Evolutionary conservation across 2,797 vertebrate genomes (phyloP), one percentile per base, ranked within the genome.

Genomic region (Emydoidea blandingii): DNA sequence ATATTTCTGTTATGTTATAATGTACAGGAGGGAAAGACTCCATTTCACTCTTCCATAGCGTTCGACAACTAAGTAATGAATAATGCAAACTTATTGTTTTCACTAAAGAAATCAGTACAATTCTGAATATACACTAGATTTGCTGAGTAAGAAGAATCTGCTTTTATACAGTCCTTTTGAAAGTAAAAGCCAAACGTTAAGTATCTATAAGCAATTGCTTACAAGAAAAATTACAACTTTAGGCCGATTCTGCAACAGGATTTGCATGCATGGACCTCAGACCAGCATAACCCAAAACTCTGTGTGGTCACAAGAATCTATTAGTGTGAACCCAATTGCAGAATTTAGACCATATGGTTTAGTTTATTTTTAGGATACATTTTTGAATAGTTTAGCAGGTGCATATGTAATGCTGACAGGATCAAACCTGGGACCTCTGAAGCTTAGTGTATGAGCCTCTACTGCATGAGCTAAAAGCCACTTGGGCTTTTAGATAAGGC

Each of bases 51-150:
- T 76, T 4, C 91, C 15, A 14, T 68, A 18, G 52, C 82, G 65
- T 4, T 76, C 29, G 4, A 1, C 84, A 57, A 3, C 53, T 79
- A 78, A 59, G 14, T 16, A 78, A 21, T 15, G 1, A 16, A 8
- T 9, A 0, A 27, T 53, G 25, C 49, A 3, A 47, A 2, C 0
- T 11, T 74, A 2, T 1, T 0, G 65, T 86, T 1, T 31, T n/a
- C 47, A 10, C 49, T 5, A 19, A 1, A 18, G 44, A 59, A 53
- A 81, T 1, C 29, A 34, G n/a, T 0, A 7, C 0, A 10, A 19
- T 5, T 12, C 57, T 6, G 76, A 1, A 2, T 27, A 3, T 1
- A 2, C 23, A 0, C 44, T 0, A 6, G 29, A 53, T 3, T 9
- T 37, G 59, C 11, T 29, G 78, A 1, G 81, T 7, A 47, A 8